These are phyloP conservation scores for Lepidocolaptes lacrymiger DNA, from an alignment of 2,797 vertebrate species.

Conservation along the genomic window DNA sequence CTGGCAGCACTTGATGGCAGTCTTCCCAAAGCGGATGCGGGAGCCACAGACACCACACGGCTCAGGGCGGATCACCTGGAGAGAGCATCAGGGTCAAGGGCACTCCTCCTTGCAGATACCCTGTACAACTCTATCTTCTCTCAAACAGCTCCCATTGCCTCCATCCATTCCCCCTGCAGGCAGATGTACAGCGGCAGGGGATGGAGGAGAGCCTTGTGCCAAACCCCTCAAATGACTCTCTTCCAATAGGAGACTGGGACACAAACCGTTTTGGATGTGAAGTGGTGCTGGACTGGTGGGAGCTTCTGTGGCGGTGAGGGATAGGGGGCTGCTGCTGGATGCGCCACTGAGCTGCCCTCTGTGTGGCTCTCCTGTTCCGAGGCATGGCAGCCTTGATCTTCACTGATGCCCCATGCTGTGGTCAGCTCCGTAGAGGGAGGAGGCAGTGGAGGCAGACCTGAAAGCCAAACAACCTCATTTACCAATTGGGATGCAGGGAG, in stretches of 20 bases:
- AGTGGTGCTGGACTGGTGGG: constrained; percentile 17
- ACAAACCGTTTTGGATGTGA: constrained; percentile 62
- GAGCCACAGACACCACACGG: constrained; percentile 80
- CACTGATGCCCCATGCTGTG: background rate
- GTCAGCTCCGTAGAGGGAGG: background rate
- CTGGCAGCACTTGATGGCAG: constrained; percentile 82
- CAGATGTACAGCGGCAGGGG: background rate
- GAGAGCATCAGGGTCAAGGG: background rate
- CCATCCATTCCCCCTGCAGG: background rate
- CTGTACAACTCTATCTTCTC: background rate
- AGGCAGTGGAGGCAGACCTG: background rate
- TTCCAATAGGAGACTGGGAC: background rate
- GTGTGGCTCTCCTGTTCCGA: accelerated
- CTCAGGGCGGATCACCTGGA: constrained; percentile 86
- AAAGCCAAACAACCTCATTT: background rate
- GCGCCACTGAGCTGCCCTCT: background rate
- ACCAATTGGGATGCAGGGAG: background rate
- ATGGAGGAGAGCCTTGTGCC: background rate
- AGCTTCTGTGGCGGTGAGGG: background rate
- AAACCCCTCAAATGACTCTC: accelerated
- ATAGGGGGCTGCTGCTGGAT: background rate
- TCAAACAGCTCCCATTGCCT: background rate
- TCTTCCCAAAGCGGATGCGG: constrained; percentile 86
- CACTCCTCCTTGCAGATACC: background rate
- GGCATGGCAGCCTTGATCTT: background rate